These are phyloP conservation scores for Cryptosula pallasiana DNA, from an alignment of 2,888 invertebrate genomes.

Conservation along the genomic window DNA sequence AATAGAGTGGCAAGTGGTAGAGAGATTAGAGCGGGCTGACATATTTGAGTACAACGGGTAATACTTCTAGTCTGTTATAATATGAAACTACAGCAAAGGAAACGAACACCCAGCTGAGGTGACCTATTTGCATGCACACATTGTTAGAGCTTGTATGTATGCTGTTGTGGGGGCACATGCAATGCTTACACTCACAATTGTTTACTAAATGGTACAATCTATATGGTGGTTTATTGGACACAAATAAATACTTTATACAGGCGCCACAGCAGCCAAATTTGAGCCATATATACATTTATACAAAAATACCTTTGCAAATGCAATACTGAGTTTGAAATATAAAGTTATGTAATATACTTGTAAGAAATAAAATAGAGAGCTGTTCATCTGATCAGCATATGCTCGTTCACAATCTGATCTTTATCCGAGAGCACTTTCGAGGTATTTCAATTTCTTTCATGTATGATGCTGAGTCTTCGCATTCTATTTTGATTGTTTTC, in stretches of 20 bases:
- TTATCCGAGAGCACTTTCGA: slow-evolving; percentile 9
- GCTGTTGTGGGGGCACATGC: too few relatives aligned
- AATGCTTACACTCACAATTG: too few relatives aligned
- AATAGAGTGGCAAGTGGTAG: too few relatives aligned
- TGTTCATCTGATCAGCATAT: too few relatives aligned
- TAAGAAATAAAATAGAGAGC: neutral
- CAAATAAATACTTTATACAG: neutral
- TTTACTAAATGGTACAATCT: too few relatives aligned
- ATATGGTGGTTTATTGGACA: neutral
- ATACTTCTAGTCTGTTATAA: too few relatives aligned
- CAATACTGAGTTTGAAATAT: neutral
- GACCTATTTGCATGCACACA: neutral
- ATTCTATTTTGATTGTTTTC: neutral
- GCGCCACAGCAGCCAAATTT: neutral
- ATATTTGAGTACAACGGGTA: too few relatives aligned
- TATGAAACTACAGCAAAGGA: too few relatives aligned
- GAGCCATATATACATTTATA: neutral
- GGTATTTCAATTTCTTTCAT: slow-evolving; percentile 13
- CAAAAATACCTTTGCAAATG: neutral
- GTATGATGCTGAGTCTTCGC: neutral
- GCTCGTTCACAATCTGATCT: neutral
- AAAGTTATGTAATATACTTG: neutral
- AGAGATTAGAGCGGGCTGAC: too few relatives aligned
- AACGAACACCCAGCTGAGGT: too few relatives aligned
- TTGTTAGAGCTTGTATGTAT: neutral